These are phyloP conservation scores for Pelecanoides urinatrix DNA, from an alignment of 2,113 vertebrate genomes.

Conservation along the genomic window DNA sequence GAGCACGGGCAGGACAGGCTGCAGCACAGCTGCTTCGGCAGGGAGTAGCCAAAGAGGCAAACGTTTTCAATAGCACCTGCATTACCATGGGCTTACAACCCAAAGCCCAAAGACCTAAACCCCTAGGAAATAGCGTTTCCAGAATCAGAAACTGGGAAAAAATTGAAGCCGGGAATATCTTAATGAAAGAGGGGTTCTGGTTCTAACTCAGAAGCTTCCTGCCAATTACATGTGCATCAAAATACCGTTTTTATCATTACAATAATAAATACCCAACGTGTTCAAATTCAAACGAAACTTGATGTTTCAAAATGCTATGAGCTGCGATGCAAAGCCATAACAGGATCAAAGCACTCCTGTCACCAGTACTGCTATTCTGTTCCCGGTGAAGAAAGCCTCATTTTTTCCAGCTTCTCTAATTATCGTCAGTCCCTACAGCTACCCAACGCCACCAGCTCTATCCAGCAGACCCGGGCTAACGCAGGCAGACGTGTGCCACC, in stretches of 20 bases:
- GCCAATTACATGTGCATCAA: neutral
- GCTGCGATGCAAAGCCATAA: fast-evolving
- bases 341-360: neutral
- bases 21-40: neutral
- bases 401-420: neutral
- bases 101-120: neutral
- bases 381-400: neutral
- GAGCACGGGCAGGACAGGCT: neutral
- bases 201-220: neutral
- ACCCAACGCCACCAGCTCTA: neutral
- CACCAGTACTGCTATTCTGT: neutral
- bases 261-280: neutral
- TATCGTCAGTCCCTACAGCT: neutral
- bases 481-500: neutral
- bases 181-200: neutral
- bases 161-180: neutral
- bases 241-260: neutral
- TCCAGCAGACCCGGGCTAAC: fast-evolving
- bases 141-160: neutral
- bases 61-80: neutral
- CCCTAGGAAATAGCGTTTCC: neutral
- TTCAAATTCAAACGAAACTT: fast-evolving
- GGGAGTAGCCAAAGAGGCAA: neutral
- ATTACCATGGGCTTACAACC: fast-evolving
- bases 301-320: fast-evolving